phyloP scores from a whole-genome alignment of 1,140 invertebrate genomes.

The Eufriesea mexicana region DNA sequence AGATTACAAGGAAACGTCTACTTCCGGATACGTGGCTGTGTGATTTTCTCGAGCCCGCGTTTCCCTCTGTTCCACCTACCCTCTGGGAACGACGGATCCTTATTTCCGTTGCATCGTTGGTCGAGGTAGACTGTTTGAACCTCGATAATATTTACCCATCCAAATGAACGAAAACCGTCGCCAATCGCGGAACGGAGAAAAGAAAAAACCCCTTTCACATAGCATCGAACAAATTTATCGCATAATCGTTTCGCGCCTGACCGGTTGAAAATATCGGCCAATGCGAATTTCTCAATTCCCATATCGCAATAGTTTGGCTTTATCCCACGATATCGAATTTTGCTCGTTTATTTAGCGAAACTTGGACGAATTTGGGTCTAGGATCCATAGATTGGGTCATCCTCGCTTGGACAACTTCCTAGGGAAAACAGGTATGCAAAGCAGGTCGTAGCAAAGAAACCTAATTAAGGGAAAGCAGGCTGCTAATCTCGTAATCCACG shows the following conservation, averaged over 20 bases:
- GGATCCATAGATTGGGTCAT: background rate
- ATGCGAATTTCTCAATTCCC: background rate
- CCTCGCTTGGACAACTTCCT: background rate
- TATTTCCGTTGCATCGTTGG: background rate
- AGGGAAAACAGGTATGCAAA: background rate
- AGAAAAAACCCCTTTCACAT: no score
- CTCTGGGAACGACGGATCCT: background rate
- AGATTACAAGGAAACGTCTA: conserved; percentile 3
- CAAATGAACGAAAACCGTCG: background rate
- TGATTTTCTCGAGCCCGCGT: background rate
- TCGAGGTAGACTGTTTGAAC: no score
- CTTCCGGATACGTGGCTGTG: background rate
- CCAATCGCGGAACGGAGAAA: background rate
- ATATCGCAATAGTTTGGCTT: background rate
- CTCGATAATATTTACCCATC: background rate
- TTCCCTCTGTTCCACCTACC: background rate
- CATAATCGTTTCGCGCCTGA: no score
- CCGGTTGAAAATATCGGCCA: no score
- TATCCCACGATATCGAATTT: background rate
- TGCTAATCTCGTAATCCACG: background rate
- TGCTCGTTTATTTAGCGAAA: background rate
- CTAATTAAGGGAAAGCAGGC: background rate
- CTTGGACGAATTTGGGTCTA: background rate
- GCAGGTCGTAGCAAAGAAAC: background rate
- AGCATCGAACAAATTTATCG: no score